A percentile compares a stretch with the other conserved stretches of the same genome.
These are phyloP conservation scores for Sphaeramia orbicularis DNA, from an alignment of 2,797 vertebrate species.

Conservation along the genomic window DNA sequence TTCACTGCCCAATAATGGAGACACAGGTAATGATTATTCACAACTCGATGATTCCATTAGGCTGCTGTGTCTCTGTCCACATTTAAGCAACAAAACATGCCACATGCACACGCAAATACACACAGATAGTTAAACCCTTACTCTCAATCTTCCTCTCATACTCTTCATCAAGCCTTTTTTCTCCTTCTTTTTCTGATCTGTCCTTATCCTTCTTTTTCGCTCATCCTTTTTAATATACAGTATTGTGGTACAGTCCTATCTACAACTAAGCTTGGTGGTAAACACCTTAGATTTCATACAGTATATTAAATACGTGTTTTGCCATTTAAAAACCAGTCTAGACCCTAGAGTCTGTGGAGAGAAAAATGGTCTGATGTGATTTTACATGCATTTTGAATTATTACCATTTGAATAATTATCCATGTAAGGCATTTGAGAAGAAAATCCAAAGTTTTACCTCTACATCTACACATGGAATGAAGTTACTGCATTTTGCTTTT, in stretches of 20 bases:
- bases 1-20: constrained; percentile 75
- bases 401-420: too few species aligned
- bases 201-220: too few species aligned
- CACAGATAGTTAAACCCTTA: not conserved
- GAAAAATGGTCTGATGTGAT: too few species aligned
- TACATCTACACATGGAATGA: constrained; percentile 6
- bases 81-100: constrained; percentile 25
- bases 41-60: constrained; percentile 75
- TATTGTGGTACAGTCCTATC: too few species aligned
- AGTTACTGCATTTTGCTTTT: constrained; percentile 9
- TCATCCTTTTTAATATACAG: too few species aligned
- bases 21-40: constrained; percentile 71
- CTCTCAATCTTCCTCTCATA: not conserved
- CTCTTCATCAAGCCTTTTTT: not conserved
- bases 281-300: too few species aligned
- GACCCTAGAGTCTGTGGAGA: too few species aligned
- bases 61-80: constrained; percentile 20
- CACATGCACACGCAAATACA: not conserved
- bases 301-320: not conserved
- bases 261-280: too few species aligned
- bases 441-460: not conserved
- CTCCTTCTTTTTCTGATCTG: constrained; percentile 1
- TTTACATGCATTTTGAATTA: too few species aligned
- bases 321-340: too few species aligned
- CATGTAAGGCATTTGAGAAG: not conserved